These are phyloP conservation scores for Drosophila tripunctata DNA, from an alignment of 2,888 invertebrate genomes.

Conservation along the genomic window DNA sequence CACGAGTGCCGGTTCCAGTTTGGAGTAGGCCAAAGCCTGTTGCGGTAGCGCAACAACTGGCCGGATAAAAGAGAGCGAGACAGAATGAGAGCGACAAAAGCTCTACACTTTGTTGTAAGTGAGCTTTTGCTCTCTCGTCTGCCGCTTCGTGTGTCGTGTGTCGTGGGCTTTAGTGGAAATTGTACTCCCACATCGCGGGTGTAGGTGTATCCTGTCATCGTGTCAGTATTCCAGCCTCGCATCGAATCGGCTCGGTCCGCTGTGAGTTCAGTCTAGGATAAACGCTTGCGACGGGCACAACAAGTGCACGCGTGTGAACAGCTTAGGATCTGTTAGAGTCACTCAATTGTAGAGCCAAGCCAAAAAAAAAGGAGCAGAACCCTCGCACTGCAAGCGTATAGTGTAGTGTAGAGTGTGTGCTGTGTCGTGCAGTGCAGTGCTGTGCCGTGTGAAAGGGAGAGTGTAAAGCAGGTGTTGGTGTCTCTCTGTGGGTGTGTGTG, in stretches of 20 bases:
- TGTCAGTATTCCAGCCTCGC: constrained; percentile 81
- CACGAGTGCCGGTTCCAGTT: constrained; percentile 45
- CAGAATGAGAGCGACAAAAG: constrained; percentile 35
- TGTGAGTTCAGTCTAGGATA: constrained; percentile 83
- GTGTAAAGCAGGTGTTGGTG: constrained; percentile 8
- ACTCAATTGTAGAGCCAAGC: constrained; percentile 34
- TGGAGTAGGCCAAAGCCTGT: constrained; percentile 59
- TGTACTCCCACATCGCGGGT: constrained; percentile 56
- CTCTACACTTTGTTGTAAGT: constrained; percentile 30
- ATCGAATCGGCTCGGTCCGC: constrained; percentile 62
- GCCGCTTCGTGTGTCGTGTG: constrained; percentile 20
- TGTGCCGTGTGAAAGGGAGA: constrained; percentile 7
- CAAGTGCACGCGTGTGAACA: constrained; percentile 83
- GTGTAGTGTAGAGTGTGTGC: constrained; percentile 46
- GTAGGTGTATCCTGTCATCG: constrained; percentile 58
- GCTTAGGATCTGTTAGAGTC: constrained; percentile 38
- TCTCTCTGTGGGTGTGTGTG: background rate
- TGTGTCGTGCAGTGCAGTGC: constrained; percentile 32
- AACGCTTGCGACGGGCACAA: constrained; percentile 84
- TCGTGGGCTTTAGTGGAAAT: constrained; percentile 49
- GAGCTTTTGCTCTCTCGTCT: constrained; percentile 63
- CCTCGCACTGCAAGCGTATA: constrained; percentile 28
- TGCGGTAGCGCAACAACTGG: constrained; percentile 72
- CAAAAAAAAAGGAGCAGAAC: constrained; percentile 21
- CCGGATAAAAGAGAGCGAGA: constrained; percentile 63